Base-by-base conservation (phyloP, 2,797 vertebrate species). In the Decapterus maruadsi region DNA sequence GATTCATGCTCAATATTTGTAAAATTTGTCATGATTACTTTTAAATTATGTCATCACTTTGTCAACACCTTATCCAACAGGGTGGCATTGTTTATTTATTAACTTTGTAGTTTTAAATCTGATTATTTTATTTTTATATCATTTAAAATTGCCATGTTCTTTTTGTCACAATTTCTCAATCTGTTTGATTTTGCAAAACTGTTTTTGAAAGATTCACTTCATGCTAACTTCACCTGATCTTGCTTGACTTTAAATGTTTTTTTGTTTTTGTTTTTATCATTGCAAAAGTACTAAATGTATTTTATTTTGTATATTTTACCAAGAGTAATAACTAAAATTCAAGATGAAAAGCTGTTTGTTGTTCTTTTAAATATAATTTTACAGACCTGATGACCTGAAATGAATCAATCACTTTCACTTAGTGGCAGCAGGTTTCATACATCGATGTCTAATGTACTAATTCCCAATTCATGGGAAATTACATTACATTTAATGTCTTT, bases 11-110 rank as follows among this genome's bases (percentile, higher is more conserved):
- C 34, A 34, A 2, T 6, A 12, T 43, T 19, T 70, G 55, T 26
- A 4, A 67, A 55, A 55, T 55, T 31, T 19, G 13, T 26, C 12
- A 29, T 1, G 7, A 54, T 54, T 54, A 29, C 12, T 54, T 26
- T 54, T 29, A 5, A 11, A 20, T 53, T 13, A 12, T 22, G 19
- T 20, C 17, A 10, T 20, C 46, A n/a, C 46, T n/a, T 48, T 17
- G 14, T 6, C 19, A n/a, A 48, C 46, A 19, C 2, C 17, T 19
- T 19, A 9, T 22, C 50, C 50, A 22, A 12, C 20, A 26, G 48
- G 0, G 12, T 42, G 20, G 13, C 11, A 53, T 19, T 29, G 13
- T 56, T 57, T 62, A 54, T 82, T 78, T 78, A 61, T 73, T 68
- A 7, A 11, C 12, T 29, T 50, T 60, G 5, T 20, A 38, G 11